Evolutionary conservation across 23 tunicate species (phyloP).

Genomic region (Styela plicata): DNA sequence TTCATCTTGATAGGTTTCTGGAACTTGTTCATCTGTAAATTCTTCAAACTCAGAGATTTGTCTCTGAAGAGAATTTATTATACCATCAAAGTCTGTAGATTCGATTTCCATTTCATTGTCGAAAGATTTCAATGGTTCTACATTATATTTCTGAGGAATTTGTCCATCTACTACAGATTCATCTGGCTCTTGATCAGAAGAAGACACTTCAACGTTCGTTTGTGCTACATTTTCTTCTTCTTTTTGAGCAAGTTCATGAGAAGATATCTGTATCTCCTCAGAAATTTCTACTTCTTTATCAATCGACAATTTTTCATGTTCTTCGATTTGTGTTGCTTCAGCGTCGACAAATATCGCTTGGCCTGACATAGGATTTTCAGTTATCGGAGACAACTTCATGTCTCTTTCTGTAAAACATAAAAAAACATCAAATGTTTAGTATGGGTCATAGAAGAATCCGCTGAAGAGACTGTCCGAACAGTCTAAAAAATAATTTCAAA

Average conservation of each 20-base stretch:
- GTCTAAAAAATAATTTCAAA: no score
- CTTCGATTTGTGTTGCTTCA: not conserved
- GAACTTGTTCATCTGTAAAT: not conserved
- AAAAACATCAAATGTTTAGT: no score
- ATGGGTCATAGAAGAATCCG: no score
- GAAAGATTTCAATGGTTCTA: not conserved
- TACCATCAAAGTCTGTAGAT: not conserved
- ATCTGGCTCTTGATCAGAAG: not conserved
- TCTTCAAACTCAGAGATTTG: not conserved
- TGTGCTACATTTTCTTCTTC: not conserved
- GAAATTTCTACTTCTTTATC: not conserved
- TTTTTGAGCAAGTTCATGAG: no score
- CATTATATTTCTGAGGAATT: not conserved
- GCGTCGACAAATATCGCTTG: not conserved
- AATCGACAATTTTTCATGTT: not conserved
- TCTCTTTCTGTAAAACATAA: not conserved
- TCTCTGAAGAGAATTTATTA: not conserved
- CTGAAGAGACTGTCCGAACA: no score
- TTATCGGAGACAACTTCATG: not conserved
- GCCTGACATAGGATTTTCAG: slow-evolving; percentile 7
- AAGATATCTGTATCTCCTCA: not conserved
- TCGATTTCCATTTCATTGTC: not conserved
- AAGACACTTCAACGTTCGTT: not conserved
- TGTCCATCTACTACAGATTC: not conserved
- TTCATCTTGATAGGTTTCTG: slow-evolving; percentile 6